These are phyloP conservation scores for Augochlorella aurata DNA, from an alignment of 2,888 invertebrate genomes.

Conservation along the genomic window DNA sequence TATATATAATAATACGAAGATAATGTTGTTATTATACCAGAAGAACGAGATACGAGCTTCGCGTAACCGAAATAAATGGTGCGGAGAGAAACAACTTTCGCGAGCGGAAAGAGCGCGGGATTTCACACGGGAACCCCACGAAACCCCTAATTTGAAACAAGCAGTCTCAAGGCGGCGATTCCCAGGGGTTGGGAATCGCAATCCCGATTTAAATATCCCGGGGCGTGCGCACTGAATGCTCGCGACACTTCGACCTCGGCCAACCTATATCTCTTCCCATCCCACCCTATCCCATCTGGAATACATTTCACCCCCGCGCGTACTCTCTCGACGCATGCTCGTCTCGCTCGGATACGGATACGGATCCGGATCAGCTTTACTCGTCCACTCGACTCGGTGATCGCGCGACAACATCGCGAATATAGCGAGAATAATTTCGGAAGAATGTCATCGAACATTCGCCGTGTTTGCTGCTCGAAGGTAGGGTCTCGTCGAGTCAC, in stretches of 20 bases:
- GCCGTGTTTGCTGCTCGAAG: not conserved
- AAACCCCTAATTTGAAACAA: not conserved
- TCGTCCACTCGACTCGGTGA: not conserved
- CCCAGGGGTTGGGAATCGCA: not conserved
- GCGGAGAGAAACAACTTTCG: too few species aligned
- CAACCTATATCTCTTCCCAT: not conserved
- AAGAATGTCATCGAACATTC: slow-evolving; percentile 7
- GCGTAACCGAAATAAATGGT: too few species aligned
- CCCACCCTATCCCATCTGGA: not conserved
- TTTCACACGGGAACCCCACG: too few species aligned
- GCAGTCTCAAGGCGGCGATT: not conserved
- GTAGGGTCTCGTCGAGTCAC: not conserved
- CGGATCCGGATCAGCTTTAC: not conserved
- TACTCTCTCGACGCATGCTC: slow-evolving; percentile 47
- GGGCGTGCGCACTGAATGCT: slow-evolving; percentile 38
- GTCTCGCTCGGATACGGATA: slow-evolving; percentile 1
- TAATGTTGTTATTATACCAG: too few species aligned
- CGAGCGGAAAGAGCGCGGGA: too few species aligned
- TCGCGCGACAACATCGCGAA: slow-evolving; percentile 50
- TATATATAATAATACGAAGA: too few species aligned
- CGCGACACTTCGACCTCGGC: slow-evolving; percentile 34
- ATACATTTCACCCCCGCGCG: slow-evolving; percentile 16
- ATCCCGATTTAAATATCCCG: slow-evolving; percentile 17
- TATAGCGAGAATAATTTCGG: slow-evolving; percentile 44
- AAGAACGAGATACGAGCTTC: too few species aligned